These are phyloP conservation scores for Corythornis vintsioides DNA, from an alignment of 2,113 vertebrate genomes.

Conservation along the genomic window DNA sequence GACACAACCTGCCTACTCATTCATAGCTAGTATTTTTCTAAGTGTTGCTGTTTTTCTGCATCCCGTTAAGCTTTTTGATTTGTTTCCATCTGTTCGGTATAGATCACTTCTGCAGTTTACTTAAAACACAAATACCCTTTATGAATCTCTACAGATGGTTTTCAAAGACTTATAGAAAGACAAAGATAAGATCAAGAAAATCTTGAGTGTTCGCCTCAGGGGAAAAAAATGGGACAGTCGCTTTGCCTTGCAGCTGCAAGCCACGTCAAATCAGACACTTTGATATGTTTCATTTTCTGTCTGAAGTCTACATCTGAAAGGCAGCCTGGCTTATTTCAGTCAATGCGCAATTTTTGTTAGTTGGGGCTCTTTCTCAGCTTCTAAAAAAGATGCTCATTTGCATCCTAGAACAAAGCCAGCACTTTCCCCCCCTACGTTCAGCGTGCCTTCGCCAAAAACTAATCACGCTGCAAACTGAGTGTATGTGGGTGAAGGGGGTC, in stretches of 20 bases:
- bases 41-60: conserved; percentile 64
- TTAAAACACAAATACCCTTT: conserved; percentile 75
- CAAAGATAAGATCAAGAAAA: conserved; percentile 73
- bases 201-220: conserved; percentile 61
- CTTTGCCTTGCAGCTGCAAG: conserved; percentile 69
- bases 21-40: conserved; percentile 40
- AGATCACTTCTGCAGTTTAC: conserved; percentile 73
- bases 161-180: conserved; percentile 73
- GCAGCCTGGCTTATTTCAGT: conserved; percentile 68
- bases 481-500: not conserved
- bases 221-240: conserved; percentile 59
- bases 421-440: conserved; percentile 1
- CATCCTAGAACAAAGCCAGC: conserved; percentile 60
- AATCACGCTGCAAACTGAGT: not conserved
- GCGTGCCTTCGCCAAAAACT: conserved; percentile 27
- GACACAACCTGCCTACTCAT: conserved; percentile 49
- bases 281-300: conserved; percentile 71
- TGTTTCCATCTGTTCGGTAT: conserved; percentile 71
- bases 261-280: conserved; percentile 67
- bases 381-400: conserved; percentile 72
- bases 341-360: conserved; percentile 64
- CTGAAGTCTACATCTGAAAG: conserved; percentile 69
- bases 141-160: conserved; percentile 73
- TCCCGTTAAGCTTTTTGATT: conserved; percentile 74
- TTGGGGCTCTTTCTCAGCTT: conserved; percentile 63